Evolutionary conservation across 2,888 invertebrate genomes (phyloP), one percentile per base, ranked within the genome.

Genomic region (Tipula lateralis): DNA sequence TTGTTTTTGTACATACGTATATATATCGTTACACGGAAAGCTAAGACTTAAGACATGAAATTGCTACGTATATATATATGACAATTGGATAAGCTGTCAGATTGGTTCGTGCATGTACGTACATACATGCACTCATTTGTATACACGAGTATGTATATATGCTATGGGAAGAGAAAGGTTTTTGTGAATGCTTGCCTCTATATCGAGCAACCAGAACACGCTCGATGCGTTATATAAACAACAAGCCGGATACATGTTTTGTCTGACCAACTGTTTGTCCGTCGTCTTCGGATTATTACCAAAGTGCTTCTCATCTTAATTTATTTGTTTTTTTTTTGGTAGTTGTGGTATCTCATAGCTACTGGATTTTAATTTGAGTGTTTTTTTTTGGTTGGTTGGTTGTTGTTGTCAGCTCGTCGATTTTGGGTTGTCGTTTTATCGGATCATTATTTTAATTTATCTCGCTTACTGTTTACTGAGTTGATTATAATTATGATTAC

Each of bases 401-500:
- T 9, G 24, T 24, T 66, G 19, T 66, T 66, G 9, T 24, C 3
- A 13, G 66, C 24, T 24, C 66, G 24, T 66, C 24, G 24, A 66
- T 66, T 66, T 66, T 66, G 19, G 24, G 66, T 66, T 24, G 24
- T 66, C 66, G 66, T 66, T 66, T 66, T 66, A 24, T 66, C 66
- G 66, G 66, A 66, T 66, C 66, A 66, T 66, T 66, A 66, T 66
- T 66, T 66, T 66, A 66, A 66, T 66, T 66, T 66, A 9, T 66
- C 24, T 9, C 24, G 9, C 12, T 24, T 66, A 66, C 19, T 66
- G 66, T 66, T 66, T 66, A 66, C 24, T 66, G 66, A 66, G 66
- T 66, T 66, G 66, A 66, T 66, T 66, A 66, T 66, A 66, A 66
- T 66, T 66, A 66, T 66, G 66, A 66, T 66, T 66, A 66, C 24